phyloP scores from a whole-genome alignment of 2,113 vertebrate genomes.

The Strix aluco region DNA sequence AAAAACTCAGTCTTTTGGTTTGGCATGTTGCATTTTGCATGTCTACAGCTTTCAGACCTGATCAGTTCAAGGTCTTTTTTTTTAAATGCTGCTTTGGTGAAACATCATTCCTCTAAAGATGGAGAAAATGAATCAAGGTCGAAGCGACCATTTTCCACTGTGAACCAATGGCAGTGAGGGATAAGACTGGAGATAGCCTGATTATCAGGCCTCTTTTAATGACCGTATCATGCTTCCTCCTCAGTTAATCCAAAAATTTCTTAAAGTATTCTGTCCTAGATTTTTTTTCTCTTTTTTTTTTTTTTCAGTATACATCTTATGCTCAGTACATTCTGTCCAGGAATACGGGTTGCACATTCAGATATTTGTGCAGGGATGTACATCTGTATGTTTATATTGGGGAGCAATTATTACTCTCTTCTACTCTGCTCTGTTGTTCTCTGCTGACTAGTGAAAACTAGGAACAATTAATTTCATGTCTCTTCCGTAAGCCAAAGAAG shows the following conservation, averaged over 20 bases:
- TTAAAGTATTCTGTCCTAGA: background rate
- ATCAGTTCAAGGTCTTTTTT: background rate
- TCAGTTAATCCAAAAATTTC: background rate
- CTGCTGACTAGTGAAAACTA: slow-evolving; percentile 10
- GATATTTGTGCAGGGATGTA: background rate
- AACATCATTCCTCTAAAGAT: background rate
- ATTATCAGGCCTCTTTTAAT: background rate
- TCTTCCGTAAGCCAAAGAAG: slow-evolving; percentile 45
- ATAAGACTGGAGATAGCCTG: background rate
- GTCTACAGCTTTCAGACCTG: background rate
- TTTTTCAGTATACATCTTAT: background rate
- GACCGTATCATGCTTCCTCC: background rate
- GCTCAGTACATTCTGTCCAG: background rate
- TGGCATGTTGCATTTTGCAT: background rate
- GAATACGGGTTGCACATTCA: background rate
- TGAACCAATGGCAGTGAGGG: background rate
- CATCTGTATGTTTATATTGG: background rate
- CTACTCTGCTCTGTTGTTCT: background rate
- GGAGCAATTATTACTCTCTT: slow-evolving; percentile 8
- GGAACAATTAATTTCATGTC: slow-evolving; percentile 57
- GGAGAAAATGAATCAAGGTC: background rate
- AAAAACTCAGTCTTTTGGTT: background rate
- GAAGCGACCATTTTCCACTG: background rate
- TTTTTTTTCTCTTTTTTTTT: background rate
- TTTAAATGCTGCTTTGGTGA: background rate